Conservation (phyloP, 2,797 vertebrate genomes). For the Taenioides sp. region DNA sequence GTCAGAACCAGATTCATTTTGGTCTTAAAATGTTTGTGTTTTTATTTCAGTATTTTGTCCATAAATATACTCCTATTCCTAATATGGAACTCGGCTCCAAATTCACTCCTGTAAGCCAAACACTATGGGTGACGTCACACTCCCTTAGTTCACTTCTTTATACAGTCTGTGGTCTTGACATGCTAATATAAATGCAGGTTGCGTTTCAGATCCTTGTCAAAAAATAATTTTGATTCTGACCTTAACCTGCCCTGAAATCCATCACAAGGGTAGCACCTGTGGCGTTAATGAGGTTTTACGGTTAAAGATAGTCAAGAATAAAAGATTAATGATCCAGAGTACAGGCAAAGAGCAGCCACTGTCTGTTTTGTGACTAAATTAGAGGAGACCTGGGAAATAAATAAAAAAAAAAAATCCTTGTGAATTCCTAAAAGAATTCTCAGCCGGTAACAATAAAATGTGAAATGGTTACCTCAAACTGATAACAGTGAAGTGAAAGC, state of each 20-base stretch:
- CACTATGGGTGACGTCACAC: too few species aligned
- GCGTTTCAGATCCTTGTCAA: background rate
- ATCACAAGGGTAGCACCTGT: background rate
- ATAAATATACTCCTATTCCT: too few species aligned
- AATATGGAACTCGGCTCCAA: too few species aligned
- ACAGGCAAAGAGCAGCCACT: background rate
- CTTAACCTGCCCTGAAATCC: background rate
- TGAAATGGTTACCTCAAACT: background rate
- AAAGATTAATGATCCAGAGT: background rate
- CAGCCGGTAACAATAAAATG: conserved; percentile 1
- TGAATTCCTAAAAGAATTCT: background rate
- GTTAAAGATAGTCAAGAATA: background rate
- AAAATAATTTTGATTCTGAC: background rate
- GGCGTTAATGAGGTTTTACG: background rate
- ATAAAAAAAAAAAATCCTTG: conserved; percentile 1
- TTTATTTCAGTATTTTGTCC: too few species aligned
- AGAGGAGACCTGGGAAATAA: background rate
- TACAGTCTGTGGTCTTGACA: background rate
- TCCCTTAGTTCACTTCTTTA: too few species aligned
- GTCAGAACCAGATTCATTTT: too few species aligned
- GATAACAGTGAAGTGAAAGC: background rate
- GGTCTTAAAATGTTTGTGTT: too few species aligned
- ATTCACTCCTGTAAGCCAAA: too few species aligned
- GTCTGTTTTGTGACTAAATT: conserved; percentile 20
- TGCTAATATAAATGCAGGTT: background rate